Evolutionary conservation across 2,888 invertebrate genomes (phyloP).

Genomic region (Epirrhoe tristata): DNA sequence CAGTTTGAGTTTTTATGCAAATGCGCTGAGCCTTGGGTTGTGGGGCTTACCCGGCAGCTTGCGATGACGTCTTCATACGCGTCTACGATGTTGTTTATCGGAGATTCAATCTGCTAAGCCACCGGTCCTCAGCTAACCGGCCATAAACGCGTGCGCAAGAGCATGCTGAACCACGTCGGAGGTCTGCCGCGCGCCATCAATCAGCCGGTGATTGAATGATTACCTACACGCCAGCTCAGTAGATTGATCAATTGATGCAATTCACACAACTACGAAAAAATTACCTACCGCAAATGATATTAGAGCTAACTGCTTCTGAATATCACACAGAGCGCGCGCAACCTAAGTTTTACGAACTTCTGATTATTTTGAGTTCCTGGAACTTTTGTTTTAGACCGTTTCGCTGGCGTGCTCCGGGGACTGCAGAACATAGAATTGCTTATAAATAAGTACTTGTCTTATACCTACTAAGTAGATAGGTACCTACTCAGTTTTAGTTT

Average conservation of each 20-base stretch:
- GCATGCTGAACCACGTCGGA: background rate
- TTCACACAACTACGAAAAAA: constrained; percentile 22
- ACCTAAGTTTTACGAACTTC: too few relatives aligned
- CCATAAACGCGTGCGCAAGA: background rate
- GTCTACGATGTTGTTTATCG: background rate
- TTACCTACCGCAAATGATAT: constrained; percentile 1
- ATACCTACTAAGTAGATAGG: too few relatives aligned
- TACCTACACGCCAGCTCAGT: constrained; percentile 15
- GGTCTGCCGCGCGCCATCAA: constrained; percentile 4
- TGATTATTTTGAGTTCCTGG: too few relatives aligned
- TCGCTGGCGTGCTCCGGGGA: too few relatives aligned
- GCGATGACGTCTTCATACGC: background rate
- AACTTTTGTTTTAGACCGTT: too few relatives aligned
- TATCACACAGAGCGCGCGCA: background rate
- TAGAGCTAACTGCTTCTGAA: background rate
- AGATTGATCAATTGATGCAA: constrained; percentile 26
- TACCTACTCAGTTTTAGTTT: too few relatives aligned
- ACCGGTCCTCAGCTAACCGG: background rate
- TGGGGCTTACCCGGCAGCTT: background rate
- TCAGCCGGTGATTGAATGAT: constrained; percentile 26
- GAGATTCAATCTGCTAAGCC: background rate
- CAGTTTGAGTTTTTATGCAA: background rate
- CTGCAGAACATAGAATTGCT: too few relatives aligned
- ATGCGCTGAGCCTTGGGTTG: background rate
- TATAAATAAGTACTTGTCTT: too few relatives aligned